Percentiles rank a stretch among this genome's conserved stretches.
phyloP scores from a whole-genome alignment of 2,888 invertebrate species.

The Polydrusus pterygomalis region DNA sequence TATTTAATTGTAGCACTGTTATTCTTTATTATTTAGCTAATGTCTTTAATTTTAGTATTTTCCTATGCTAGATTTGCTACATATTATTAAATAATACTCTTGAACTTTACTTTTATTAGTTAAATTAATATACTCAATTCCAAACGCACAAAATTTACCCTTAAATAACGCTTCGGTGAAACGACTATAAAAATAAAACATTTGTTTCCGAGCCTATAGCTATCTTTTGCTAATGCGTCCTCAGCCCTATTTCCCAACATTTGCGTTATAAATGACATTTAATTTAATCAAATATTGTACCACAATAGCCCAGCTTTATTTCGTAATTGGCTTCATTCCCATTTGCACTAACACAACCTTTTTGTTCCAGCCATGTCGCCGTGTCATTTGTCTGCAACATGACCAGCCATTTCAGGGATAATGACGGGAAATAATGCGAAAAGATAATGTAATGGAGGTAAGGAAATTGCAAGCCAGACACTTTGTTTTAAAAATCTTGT shows the following conservation, averaged over 20 bases:
- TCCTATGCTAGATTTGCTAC: no score
- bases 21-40: no score
- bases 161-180: no score
- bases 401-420: constrained; percentile 60
- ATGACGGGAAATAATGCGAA: constrained; percentile 64
- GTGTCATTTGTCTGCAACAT: constrained; percentile 59
- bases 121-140: no score
- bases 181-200: neutral
- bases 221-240: neutral
- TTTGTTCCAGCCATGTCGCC: constrained; percentile 51
- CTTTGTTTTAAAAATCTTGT: constrained; percentile 49
- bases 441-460: constrained; percentile 67
- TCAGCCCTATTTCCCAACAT: neutral
- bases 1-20: no score
- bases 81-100: no score
- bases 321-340: constrained; percentile 20
- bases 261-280: constrained; percentile 18
- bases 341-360: constrained; percentile 40
- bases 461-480: constrained; percentile 57
- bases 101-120: no score
- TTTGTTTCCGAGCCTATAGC: neutral
- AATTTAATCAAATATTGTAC: constrained; percentile 24
- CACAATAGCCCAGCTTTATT: constrained; percentile 9
- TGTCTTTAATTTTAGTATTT: no score
- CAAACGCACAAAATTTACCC: no score